These are phyloP conservation scores for Agonopterix subpropinquella DNA, from an alignment of 2,888 invertebrate species.

Conservation along the genomic window DNA sequence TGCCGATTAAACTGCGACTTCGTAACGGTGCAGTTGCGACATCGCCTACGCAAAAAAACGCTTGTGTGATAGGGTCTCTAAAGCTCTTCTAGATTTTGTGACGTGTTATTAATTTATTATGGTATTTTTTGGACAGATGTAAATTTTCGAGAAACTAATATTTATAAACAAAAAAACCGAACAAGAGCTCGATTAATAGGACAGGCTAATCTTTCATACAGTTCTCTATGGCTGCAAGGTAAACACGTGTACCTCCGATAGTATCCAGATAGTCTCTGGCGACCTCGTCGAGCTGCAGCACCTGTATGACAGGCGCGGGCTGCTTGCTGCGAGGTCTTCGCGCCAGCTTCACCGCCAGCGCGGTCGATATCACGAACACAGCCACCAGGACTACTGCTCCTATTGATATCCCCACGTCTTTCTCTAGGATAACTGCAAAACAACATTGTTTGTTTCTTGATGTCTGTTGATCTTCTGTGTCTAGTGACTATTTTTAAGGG, in stretches of 20 bases:
- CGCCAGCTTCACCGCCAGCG: slow-evolving; percentile 39
- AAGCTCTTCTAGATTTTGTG: too few relatives aligned
- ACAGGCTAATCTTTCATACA: too few relatives aligned
- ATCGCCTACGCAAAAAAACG: too few relatives aligned
- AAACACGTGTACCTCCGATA: too few relatives aligned
- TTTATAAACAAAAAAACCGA: too few relatives aligned
- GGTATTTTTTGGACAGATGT: too few relatives aligned
- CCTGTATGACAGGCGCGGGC: slow-evolving; percentile 57
- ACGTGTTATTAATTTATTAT: too few relatives aligned
- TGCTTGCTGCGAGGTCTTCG: slow-evolving; percentile 44
- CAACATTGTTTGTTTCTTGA: not conserved
- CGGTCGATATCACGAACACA: slow-evolving; percentile 50
- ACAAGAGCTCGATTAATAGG: not conserved
- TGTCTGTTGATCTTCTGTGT: not conserved
- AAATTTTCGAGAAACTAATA: too few relatives aligned
- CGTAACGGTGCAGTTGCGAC: too few relatives aligned
- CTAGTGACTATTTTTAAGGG: not conserved
- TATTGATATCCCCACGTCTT: slow-evolving; percentile 60
- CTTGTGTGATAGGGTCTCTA: too few relatives aligned
- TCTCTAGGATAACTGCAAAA: slow-evolving; percentile 51
- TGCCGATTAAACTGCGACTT: too few relatives aligned
- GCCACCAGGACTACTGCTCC: slow-evolving; percentile 52
- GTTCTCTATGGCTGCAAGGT: too few relatives aligned
- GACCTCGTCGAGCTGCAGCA: slow-evolving; percentile 60
- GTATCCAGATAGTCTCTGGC: slow-evolving; percentile 59